A percentile compares a stretch with the other conserved stretches of the same genome.
phyloP scores from a whole-genome alignment of 2,113 vertebrate species.

The Gnathonemus echidnorhynchus region DNA sequence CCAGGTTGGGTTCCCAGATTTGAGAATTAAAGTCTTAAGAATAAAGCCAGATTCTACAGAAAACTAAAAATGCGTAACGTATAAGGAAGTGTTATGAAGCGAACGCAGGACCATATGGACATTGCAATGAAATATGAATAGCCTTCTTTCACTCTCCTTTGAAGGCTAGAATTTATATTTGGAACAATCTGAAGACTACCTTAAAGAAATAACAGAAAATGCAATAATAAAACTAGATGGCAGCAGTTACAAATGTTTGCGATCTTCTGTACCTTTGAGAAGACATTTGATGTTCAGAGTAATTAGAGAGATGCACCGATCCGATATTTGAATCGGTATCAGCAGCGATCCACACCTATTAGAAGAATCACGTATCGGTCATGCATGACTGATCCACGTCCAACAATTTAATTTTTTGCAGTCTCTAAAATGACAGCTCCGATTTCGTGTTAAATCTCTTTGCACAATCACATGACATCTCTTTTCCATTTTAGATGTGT shows the following conservation, averaged over 20 bases:
- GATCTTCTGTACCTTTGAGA: neutral
- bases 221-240: neutral
- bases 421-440: too few relatives aligned
- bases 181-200: neutral
- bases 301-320: neutral
- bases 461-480: too few relatives aligned
- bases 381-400: too few relatives aligned
- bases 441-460: too few relatives aligned
- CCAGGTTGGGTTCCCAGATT: constrained; percentile 36
- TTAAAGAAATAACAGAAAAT: neutral
- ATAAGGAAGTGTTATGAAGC: neutral
- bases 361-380: too few relatives aligned
- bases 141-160: neutral
- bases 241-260: neutral
- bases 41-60: constrained; percentile 25
- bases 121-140: neutral
- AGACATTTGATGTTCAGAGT: neutral
- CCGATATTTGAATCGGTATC: too few relatives aligned
- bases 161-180: neutral
- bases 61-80: constrained; percentile 39
- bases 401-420: too few relatives aligned
- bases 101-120: neutral
- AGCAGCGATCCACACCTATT: too few relatives aligned
- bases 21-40: constrained; percentile 35
- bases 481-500: too few relatives aligned